Conservation (phyloP, 30 jellyfish, hydroid and myxozoan species). For the Cassiopea xamachana region DNA sequence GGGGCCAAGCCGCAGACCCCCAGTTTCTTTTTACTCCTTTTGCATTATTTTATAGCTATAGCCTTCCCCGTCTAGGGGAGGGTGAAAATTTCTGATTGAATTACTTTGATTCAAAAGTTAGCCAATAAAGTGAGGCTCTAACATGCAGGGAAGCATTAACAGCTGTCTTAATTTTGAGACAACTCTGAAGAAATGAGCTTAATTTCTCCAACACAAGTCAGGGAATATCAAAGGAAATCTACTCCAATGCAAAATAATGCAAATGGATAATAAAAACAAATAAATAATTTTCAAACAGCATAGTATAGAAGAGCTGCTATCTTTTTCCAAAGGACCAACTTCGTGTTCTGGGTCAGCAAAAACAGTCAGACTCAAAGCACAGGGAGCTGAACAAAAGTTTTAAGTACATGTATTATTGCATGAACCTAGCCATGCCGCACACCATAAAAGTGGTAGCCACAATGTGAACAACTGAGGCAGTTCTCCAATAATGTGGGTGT, state of each 20-base stretch:
- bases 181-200: slow-evolving; percentile 25
- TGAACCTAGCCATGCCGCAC: neutral
- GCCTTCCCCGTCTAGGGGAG: too few relatives aligned
- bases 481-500: too few relatives aligned
- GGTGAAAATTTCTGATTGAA: neutral
- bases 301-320: slow-evolving; percentile 6
- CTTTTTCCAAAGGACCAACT: slow-evolving; percentile 20
- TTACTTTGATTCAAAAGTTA: neutral
- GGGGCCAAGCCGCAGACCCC: too few relatives aligned
- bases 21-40: too few relatives aligned
- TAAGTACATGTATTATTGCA: neutral
- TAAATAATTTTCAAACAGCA: slow-evolving; percentile 1
- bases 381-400: neutral
- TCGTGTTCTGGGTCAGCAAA: slow-evolving; percentile 20
- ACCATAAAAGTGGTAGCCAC: slow-evolving; percentile 9
- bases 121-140: neutral
- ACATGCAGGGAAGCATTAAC: neutral
- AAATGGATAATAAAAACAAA: slow-evolving; percentile 7
- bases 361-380: slow-evolving; percentile 1
- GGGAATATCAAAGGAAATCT: slow-evolving; percentile 4
- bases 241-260: slow-evolving; percentile 17
- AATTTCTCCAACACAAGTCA: slow-evolving; percentile 1
- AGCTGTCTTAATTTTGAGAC: slow-evolving; percentile 27
- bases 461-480: neutral
- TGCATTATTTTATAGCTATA: too few relatives aligned